Percentiles rank a stretch among this genome's conserved stretches.
phyloP scores from a whole-genome alignment of 2,113 vertebrate species.

The Alexandromys fortis region DNA sequence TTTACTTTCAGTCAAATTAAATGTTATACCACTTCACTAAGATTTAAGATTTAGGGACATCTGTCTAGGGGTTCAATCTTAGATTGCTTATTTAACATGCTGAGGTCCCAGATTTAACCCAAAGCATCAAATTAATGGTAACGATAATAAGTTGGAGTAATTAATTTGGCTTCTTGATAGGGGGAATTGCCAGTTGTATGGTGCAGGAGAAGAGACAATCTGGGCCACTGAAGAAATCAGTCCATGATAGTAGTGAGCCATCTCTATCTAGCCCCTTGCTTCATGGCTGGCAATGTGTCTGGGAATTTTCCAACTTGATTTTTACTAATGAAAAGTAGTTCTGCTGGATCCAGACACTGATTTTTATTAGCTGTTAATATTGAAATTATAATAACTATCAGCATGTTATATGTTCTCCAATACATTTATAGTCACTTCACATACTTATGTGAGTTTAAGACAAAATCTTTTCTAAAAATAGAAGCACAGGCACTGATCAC shows the following conservation, averaged over 20 bases:
- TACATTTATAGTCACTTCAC: background rate
- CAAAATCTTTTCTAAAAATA: conserved; percentile 10
- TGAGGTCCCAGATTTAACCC: background rate
- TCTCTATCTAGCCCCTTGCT: background rate
- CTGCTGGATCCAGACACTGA: background rate
- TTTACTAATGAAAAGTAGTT: background rate
- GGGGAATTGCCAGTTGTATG: background rate
- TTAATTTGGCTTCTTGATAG: background rate
- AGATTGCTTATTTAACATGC: background rate
- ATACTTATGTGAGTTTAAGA: background rate
- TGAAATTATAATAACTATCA: background rate
- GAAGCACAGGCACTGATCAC: background rate
- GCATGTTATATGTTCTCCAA: background rate
- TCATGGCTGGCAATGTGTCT: background rate
- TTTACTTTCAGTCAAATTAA: background rate
- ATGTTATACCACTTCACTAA: background rate
- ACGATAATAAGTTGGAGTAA: background rate
- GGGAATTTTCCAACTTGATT: background rate
- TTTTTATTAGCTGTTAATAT: background rate
- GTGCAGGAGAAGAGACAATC: background rate
- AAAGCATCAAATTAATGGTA: background rate
- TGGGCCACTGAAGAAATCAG: background rate
- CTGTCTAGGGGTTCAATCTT: background rate
- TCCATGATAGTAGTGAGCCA: background rate
- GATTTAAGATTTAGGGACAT: background rate